These are phyloP conservation scores for Diorhabda carinulata DNA, from an alignment of 1,140 invertebrate species.

Conservation along the genomic window DNA sequence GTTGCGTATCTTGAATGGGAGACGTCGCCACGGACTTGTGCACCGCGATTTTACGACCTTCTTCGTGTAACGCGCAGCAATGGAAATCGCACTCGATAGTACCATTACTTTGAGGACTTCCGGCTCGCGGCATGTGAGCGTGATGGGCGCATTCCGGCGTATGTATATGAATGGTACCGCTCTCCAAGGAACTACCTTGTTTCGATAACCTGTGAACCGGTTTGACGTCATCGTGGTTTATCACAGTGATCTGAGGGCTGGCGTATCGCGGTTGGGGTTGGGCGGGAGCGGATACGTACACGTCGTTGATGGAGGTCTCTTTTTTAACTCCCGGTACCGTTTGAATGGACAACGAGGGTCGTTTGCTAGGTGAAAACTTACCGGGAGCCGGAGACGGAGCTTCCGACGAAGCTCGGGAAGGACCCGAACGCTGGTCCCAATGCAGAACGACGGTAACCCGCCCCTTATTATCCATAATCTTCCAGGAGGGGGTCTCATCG, in stretches of 20 bases:
- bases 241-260: slow-evolving; percentile 84
- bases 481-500: slow-evolving; percentile 93
- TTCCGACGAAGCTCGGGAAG: slow-evolving; percentile 53
- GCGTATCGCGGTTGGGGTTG: slow-evolving; percentile 55
- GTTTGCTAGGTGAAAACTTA: slow-evolving; percentile 63
- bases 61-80: slow-evolving; percentile 89
- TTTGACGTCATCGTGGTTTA: slow-evolving; percentile 75
- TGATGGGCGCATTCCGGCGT: slow-evolving; percentile 79
- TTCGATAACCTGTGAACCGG: slow-evolving; percentile 55
- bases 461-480: slow-evolving; percentile 91
- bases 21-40: slow-evolving; percentile 86
- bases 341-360: slow-evolving; percentile 70
- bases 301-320: slow-evolving; percentile 56
- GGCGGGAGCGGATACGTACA: slow-evolving; percentile 49
- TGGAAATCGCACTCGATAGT: slow-evolving; percentile 87
- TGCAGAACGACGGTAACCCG: slow-evolving; percentile 89
- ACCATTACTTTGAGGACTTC: slow-evolving; percentile 57
- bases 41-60: slow-evolving; percentile 82
- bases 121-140: slow-evolving; percentile 60
- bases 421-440: slow-evolving; percentile 79
- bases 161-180: slow-evolving; percentile 73
- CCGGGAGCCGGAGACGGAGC: slow-evolving; percentile 50
- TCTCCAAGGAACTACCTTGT: slow-evolving; percentile 70
- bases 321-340: slow-evolving; percentile 60
- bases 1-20: slow-evolving; percentile 79